Conservation (phyloP, 2,888 invertebrate genomes). For the Chrysodeixis includens region DNA sequence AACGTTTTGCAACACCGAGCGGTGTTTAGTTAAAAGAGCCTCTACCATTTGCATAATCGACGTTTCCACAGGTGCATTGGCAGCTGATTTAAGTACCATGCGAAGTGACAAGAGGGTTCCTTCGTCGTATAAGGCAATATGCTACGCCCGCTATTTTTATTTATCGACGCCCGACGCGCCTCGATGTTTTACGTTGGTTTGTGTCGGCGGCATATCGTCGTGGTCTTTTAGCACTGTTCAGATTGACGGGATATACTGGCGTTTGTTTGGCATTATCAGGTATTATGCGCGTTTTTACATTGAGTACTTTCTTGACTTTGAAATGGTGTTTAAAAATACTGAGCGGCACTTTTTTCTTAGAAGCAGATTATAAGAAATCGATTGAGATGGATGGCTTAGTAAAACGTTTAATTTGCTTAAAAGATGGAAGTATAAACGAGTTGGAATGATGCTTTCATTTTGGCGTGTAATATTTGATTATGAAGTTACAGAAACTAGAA, state of each 20-base stretch:
- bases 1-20: slow-evolving; percentile 68
- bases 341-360: neutral
- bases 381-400: neutral
- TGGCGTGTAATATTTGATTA: neutral
- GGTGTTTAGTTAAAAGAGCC: slow-evolving; percentile 81
- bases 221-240: slow-evolving; percentile 36
- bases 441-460: neutral
- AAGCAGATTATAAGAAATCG: neutral
- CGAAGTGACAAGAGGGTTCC: slow-evolving; percentile 78
- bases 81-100: slow-evolving; percentile 85
- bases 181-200: slow-evolving; percentile 60
- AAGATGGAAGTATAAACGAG: neutral
- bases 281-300: neutral
- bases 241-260: slow-evolving; percentile 30
- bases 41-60: slow-evolving; percentile 86
- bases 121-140: slow-evolving; percentile 83
- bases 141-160: slow-evolving; percentile 79
- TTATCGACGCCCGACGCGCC: slow-evolving; percentile 70
- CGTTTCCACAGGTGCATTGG: slow-evolving; percentile 86
- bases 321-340: neutral
- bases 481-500: too few species aligned
- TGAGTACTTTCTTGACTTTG: neutral
- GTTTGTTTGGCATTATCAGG: slow-evolving; percentile 33
- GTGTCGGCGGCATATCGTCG: slow-evolving; percentile 50
- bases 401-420: neutral